phyloP scores from a whole-genome alignment of 2,113 vertebrate genomes.

The Trogon surrucura region DNA sequence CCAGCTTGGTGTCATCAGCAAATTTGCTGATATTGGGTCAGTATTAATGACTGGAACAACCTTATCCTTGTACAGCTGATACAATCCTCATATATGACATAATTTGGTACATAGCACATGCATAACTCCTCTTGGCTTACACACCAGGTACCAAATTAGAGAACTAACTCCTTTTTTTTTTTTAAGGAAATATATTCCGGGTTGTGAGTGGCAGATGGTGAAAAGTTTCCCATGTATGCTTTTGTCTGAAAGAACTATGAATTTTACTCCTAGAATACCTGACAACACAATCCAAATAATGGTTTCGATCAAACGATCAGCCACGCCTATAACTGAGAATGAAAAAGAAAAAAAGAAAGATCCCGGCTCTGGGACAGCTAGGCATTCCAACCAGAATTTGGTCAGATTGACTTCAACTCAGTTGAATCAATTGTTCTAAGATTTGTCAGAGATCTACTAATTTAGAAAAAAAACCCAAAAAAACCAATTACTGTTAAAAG shows the following conservation, averaged over 20 bases:
- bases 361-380: background rate
- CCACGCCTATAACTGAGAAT: background rate
- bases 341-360: background rate
- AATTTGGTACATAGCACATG: rapidly evolving
- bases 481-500: background rate
- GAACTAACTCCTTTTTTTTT: background rate
- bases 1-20: no score
- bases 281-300: background rate
- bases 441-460: background rate
- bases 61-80: background rate
- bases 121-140: background rate
- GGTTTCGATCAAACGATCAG: background rate
- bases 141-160: background rate
- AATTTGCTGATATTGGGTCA: no score
- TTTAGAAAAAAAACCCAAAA: background rate
- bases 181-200: background rate
- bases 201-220: background rate
- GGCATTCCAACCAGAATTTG: background rate
- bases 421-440: background rate
- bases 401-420: background rate
- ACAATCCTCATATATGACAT: background rate
- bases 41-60: background rate
- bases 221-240: background rate
- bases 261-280: background rate
- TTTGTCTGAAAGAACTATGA: background rate